Evolutionary conservation across 2,797 vertebrate genomes (phyloP).

Genomic region (Danio kyathit): DNA sequence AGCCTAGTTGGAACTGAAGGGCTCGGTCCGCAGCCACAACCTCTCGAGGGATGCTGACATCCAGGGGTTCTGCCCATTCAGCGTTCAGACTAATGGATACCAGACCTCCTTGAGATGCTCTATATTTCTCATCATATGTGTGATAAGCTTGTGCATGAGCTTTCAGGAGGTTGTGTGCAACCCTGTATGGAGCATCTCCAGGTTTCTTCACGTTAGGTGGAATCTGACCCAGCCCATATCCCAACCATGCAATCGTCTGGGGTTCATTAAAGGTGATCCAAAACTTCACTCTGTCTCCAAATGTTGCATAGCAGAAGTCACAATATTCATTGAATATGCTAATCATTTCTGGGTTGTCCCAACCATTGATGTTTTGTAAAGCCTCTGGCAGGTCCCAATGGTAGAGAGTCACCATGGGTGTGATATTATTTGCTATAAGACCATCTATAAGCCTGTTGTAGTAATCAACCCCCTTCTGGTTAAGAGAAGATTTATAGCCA

Average conservation of each 20-base stretch:
- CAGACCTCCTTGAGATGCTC: constrained; percentile 82
- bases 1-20: constrained; percentile 90
- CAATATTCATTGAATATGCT: constrained; percentile 88
- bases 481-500: constrained; percentile 81
- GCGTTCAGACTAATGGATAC: constrained; percentile 85
- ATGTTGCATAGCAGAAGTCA: constrained; percentile 91
- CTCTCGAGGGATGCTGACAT: constrained; percentile 74
- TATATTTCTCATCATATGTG: constrained; percentile 87
- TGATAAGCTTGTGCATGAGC: constrained; percentile 91
- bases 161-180: constrained; percentile 88
- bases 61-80: constrained; percentile 88
- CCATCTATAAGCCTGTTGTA: constrained; percentile 89
- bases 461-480: constrained; percentile 86
- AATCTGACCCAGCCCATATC: constrained; percentile 83
- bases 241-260: constrained; percentile 78
- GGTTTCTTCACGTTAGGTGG: constrained; percentile 83
- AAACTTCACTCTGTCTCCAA: constrained; percentile 94
- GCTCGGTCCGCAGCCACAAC: constrained; percentile 89
- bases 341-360: constrained; percentile 81
- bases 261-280: constrained; percentile 95
- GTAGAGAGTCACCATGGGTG: constrained; percentile 89
- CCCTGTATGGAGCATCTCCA: constrained; percentile 81
- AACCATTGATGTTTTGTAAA: constrained; percentile 87
- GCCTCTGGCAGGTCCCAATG: constrained; percentile 95
- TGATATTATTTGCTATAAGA: constrained; percentile 82